These are phyloP conservation scores for Amphiura filiformis DNA, from an alignment of 35 echinoderm and acorn worm species.

Conservation along the genomic window DNA sequence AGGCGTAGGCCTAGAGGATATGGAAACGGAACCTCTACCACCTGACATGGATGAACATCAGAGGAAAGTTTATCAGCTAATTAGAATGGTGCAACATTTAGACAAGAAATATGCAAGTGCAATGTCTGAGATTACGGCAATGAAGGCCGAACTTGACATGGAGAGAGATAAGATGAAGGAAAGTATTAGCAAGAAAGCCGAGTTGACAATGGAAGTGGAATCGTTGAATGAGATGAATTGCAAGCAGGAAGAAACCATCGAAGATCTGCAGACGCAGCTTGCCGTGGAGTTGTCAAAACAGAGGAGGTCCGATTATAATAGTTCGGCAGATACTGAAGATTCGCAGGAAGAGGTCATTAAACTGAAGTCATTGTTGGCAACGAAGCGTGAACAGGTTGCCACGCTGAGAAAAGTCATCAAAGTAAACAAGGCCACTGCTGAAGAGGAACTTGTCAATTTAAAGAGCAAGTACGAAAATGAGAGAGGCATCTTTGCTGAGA, in stretches of 20 bases:
- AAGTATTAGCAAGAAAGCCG: slow-evolving; percentile 55
- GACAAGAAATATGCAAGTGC: slow-evolving; percentile 78
- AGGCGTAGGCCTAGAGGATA: slow-evolving; percentile 31
- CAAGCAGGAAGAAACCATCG: slow-evolving; percentile 70
- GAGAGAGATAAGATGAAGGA: slow-evolving; percentile 51
- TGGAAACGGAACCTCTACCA: slow-evolving; percentile 40
- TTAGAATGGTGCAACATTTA: slow-evolving; percentile 45
- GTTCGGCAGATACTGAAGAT: slow-evolving; percentile 85
- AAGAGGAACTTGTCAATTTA: slow-evolving; percentile 87
- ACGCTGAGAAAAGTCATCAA: slow-evolving; percentile 93
- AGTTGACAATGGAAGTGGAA: slow-evolving; percentile 62
- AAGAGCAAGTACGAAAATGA: slow-evolving; percentile 97
- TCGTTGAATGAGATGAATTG: slow-evolving; percentile 68
- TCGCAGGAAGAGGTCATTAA: slow-evolving; percentile 85
- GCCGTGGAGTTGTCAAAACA: slow-evolving; percentile 81
- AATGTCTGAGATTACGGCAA: slow-evolving; percentile 43
- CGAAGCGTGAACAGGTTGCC: slow-evolving; percentile 88
- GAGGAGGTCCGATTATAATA: slow-evolving; percentile 55
- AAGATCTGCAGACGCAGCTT: slow-evolving; percentile 67
- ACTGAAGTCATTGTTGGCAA: slow-evolving; percentile 70
- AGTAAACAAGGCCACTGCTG: slow-evolving; percentile 96
- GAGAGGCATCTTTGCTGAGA: slow-evolving; percentile 90
- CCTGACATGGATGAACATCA: slow-evolving; percentile 60
- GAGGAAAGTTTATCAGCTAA: slow-evolving; percentile 51
- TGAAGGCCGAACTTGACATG: slow-evolving; percentile 47